Base-by-base conservation (phyloP, 1,140 invertebrate species). In the Calliopsis andreniformis region DNA sequence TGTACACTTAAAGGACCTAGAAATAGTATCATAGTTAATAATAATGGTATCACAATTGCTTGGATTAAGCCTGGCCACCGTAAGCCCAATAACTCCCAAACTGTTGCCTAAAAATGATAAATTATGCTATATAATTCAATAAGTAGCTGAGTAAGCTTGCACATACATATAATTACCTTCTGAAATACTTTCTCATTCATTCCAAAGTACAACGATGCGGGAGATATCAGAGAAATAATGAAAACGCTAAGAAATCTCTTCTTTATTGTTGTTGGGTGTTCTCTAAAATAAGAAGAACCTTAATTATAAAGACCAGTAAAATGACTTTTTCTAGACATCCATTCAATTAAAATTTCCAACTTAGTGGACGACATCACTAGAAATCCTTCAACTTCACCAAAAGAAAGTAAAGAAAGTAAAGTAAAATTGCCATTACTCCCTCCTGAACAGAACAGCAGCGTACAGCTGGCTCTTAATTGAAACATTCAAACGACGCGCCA, bases 241-340 rank as follows among this genome's bases (percentile, higher is more conserved):
- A 95, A 95, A 0, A 97, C 96, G 92, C 97, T 98, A 58, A 97
- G 93, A 89, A 98, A 98, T 87, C 97, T 94, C 89, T 94, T 95
- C 86, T 97, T 98, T 78, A 98, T 97, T 3, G 95, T 97, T n/a
- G 95, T 94, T 7, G 97, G 96, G 92, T 98, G 97, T 89, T 98
- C 95, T 84, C 97, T 97, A 92, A 86, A 95, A 84, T 82, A 86
- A 79, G 84, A 89, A 82, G 35, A 39, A 39, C n/a, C n/a, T n/a
- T n/a, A n/a, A n/a, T n/a, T n/a, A n/a, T n/a, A n/a, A n/a, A n/a
- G n/a, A n/a, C n/a, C n/a, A n/a, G n/a, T n/a, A n/a, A n/a, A n/a
- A n/a, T n/a, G n/a, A n/a, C n/a, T n/a, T n/a, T n/a, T n/a, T n/a
- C n/a, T n/a, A n/a, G n/a, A n/a, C n/a, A n/a, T n/a, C n/a, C n/a